These are phyloP conservation scores for Phyllotreta striolata DNA, from an alignment of 2,888 invertebrate genomes.

Conservation along the genomic window DNA sequence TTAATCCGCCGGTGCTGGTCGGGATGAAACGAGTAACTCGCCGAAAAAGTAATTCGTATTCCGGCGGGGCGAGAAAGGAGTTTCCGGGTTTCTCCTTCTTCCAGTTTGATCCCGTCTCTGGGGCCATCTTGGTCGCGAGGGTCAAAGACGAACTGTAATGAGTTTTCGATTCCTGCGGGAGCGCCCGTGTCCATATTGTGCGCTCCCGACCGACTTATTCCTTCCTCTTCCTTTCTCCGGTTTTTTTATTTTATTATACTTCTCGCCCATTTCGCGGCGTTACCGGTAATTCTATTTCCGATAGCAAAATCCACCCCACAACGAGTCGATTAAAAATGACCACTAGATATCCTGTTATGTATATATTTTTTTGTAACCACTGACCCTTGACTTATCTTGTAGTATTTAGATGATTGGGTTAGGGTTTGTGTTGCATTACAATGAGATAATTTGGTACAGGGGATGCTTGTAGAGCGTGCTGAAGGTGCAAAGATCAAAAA, in stretches of 20 bases:
- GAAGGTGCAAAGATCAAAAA: too few species aligned
- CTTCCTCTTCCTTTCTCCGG: constrained; percentile 10
- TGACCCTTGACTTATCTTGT: too few species aligned
- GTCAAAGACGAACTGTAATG: constrained; percentile 61
- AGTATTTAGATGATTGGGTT: too few species aligned
- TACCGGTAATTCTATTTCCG: constrained; percentile 39
- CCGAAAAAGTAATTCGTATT: constrained; percentile 31
- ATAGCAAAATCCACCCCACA: neutral
- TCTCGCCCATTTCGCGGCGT: constrained; percentile 36
- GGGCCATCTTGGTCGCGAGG: constrained; percentile 55
- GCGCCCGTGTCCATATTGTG: constrained; percentile 54
- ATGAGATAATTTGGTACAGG: too few species aligned
- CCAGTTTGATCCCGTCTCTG: constrained; percentile 56
- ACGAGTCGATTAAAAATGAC: too few species aligned
- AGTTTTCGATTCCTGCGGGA: constrained; percentile 60
- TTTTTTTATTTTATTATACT: constrained; percentile 34
- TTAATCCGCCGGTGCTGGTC: too few species aligned
- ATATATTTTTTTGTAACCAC: too few species aligned
- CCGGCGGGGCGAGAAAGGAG: constrained; percentile 37
- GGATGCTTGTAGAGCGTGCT: too few species aligned
- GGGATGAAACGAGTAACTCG: too few species aligned
- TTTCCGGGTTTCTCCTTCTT: constrained; percentile 51
- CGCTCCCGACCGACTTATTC: constrained; percentile 25
- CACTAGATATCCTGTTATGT: too few species aligned
- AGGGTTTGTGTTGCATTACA: too few species aligned